Conservation (phyloP, 1,140 invertebrate genomes). For the Pogonomyrmex californicus region DNA sequence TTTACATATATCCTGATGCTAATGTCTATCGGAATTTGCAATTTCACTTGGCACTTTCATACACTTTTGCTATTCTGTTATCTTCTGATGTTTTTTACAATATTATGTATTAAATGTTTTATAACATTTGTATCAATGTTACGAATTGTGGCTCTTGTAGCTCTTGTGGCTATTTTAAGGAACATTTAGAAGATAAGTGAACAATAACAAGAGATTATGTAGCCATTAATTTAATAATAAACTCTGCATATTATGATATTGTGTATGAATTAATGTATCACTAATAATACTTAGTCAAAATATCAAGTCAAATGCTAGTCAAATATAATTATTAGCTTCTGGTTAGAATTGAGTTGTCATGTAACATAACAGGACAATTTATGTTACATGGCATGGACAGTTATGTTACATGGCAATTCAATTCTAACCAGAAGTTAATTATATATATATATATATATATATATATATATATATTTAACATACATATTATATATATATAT, state of each 20-base stretch:
- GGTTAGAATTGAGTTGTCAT: background rate
- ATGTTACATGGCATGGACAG: too few relatives aligned
- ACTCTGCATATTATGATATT: background rate
- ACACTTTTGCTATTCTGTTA: background rate
- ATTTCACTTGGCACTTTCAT: background rate
- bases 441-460: background rate
- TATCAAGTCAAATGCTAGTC: too few relatives aligned
- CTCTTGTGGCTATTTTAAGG: too few relatives aligned
- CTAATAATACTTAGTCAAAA: background rate
- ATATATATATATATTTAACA: background rate
- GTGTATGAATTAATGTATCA: background rate
- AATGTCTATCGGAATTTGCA: background rate
- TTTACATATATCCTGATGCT: background rate
- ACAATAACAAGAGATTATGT: constrained; percentile 3
- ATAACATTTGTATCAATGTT: background rate
- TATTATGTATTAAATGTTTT: background rate
- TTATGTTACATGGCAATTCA: background rate
- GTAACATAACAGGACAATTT: background rate
- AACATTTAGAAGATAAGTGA: background rate
- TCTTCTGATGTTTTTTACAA: background rate
- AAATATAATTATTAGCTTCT: background rate
- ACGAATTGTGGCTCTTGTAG: background rate
- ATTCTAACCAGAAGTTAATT: background rate
- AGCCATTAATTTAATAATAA: constrained; percentile 1
- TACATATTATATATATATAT: background rate